A percentile compares a stretch with the other conserved stretches of the same genome.
phyloP scores from a whole-genome alignment of 2,797 vertebrate species.

The Centropyge bicolor region DNA sequence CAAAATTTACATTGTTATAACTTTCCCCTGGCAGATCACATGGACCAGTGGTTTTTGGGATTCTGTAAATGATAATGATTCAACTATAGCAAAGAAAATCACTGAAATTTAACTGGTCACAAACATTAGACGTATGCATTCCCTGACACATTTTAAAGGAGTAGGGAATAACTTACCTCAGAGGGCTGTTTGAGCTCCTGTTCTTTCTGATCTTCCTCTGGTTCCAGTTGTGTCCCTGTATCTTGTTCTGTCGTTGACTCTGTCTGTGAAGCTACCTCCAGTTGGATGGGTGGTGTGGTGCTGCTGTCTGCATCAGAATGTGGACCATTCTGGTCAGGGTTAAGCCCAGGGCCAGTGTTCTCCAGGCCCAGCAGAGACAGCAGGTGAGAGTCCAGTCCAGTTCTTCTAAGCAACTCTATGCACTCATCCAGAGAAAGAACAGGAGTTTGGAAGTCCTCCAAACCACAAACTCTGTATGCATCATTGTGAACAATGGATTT shows the following conservation, averaged over 20 bases:
- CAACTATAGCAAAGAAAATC: neutral
- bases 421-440: constrained; percentile 84
- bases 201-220: constrained; percentile 48
- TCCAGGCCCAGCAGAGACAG: constrained; percentile 66
- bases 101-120: neutral
- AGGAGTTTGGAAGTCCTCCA: constrained; percentile 64
- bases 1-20: neutral
- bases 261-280: constrained; percentile 34
- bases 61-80: neutral
- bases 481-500: neutral
- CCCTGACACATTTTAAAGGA: neutral
- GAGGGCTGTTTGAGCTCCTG: constrained; percentile 24
- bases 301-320: constrained; percentile 35
- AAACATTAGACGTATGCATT: neutral
- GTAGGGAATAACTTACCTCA: constrained; percentile 47
- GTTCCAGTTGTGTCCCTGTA: neutral
- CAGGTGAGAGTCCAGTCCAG: constrained; percentile 76
- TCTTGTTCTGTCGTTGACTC: constrained; percentile 33
- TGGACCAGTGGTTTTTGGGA: neutral
- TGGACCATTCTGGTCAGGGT: constrained; percentile 3
- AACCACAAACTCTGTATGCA: constrained; percentile 70
- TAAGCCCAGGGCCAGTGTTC: neutral
- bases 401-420: constrained; percentile 82
- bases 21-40: neutral
- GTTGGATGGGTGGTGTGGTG: constrained; percentile 45